A percentile compares a stretch with the other conserved stretches of the same genome.
These are phyloP conservation scores for Pammene fasciana DNA, from an alignment of 2,888 invertebrate genomes.

Conservation along the genomic window DNA sequence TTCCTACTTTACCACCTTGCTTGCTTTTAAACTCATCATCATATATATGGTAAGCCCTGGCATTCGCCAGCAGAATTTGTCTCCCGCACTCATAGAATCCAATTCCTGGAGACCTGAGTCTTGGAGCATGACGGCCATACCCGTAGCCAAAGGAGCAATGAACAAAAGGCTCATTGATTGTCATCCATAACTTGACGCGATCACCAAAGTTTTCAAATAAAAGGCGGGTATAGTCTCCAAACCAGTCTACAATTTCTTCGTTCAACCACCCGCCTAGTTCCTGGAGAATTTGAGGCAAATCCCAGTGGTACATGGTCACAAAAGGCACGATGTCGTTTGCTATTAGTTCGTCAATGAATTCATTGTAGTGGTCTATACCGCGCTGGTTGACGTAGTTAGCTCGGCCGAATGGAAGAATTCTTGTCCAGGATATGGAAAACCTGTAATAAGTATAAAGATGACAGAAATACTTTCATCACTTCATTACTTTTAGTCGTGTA, in stretches of 20 bases:
- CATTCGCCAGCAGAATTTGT: slow-evolving; percentile 58
- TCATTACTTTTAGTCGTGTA: no score
- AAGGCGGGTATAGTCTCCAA: slow-evolving; percentile 61
- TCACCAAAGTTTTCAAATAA: slow-evolving; percentile 78
- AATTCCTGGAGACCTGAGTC: not conserved
- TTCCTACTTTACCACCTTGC: slow-evolving; percentile 23
- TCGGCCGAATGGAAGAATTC: slow-evolving; percentile 85
- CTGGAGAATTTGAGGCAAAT: slow-evolving; percentile 69
- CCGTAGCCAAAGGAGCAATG: slow-evolving; percentile 61
- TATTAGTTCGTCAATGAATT: slow-evolving; percentile 84
- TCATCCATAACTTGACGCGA: slow-evolving; percentile 84
- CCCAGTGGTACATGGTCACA: slow-evolving; percentile 83
- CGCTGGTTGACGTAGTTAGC: slow-evolving; percentile 80
- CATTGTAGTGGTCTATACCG: slow-evolving; percentile 86
- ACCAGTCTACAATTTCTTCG: slow-evolving; percentile 56
- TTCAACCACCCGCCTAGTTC: slow-evolving; percentile 55
- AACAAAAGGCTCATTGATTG: slow-evolving; percentile 85
- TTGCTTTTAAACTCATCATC: slow-evolving; percentile 44
- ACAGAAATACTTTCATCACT: no score
- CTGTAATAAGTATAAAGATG: no score
- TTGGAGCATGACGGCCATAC: slow-evolving; percentile 14
- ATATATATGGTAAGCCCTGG: slow-evolving; percentile 60
- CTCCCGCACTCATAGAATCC: slow-evolving; percentile 31
- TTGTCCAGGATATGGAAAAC: slow-evolving; percentile 86
- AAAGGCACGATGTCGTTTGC: slow-evolving; percentile 81